A percentile compares a stretch with the other conserved stretches of the same genome.
Evolutionary conservation across 2,888 invertebrate species (phyloP).

Genomic region (Drosophila leonis): DNA sequence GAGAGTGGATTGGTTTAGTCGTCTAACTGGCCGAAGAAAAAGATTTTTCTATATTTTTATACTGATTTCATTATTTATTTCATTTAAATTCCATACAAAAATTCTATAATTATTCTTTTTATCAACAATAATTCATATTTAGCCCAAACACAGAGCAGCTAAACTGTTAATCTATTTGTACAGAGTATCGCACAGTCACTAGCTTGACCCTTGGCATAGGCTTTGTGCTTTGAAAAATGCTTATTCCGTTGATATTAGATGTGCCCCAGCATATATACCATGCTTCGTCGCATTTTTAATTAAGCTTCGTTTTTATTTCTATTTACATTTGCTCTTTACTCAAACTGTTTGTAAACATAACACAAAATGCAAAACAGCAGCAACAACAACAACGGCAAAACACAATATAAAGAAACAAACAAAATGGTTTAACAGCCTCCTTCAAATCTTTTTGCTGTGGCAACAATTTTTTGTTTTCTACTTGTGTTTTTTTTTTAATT

Average conservation of each 20-base stretch:
- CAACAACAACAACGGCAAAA: background rate
- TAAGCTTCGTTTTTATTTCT: conserved; percentile 79
- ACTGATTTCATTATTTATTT: background rate
- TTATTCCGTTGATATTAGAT: conserved; percentile 64
- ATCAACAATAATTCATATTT: background rate
- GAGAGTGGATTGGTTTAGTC: background rate
- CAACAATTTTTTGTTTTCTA: conserved; percentile 53
- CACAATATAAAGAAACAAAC: conserved; percentile 9
- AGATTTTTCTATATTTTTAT: background rate
- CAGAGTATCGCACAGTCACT: background rate
- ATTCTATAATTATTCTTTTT: too few species aligned
- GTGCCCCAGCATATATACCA: conserved; percentile 53
- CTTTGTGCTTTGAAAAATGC: conserved; percentile 1
- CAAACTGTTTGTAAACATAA: conserved; percentile 22
- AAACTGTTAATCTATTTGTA: background rate
- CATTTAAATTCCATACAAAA: background rate
- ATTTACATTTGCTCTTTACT: conserved; percentile 68
- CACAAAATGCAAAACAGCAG: conserved; percentile 10
- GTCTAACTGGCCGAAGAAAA: background rate
- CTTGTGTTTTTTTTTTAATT: conserved; percentile 65
- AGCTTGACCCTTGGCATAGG: background rate
- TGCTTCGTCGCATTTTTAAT: conserved; percentile 82
- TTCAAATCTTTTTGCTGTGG: conserved; percentile 14
- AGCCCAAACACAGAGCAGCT: background rate
- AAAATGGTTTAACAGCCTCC: conserved; percentile 52